Evolutionary conservation across 2,888 invertebrate genomes (phyloP).

Genomic region (Tortricodes alternella): DNA sequence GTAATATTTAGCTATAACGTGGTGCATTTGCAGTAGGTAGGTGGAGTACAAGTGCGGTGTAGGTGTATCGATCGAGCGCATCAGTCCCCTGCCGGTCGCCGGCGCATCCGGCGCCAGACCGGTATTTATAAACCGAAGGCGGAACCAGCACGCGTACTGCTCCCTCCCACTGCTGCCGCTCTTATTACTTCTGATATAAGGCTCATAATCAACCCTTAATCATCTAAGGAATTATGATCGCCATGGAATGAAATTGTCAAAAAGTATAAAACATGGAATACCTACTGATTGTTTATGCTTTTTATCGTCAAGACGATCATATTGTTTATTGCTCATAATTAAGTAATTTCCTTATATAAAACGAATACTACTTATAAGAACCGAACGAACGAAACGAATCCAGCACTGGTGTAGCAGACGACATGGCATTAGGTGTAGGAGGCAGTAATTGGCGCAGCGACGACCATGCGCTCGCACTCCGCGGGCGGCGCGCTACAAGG

Average conservation of each 20-base stretch:
- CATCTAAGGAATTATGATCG: not conserved
- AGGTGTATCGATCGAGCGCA: constrained; percentile 38
- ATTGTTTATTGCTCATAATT: too few species aligned
- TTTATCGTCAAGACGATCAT: too few species aligned
- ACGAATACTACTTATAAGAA: too few species aligned
- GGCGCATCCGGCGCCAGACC: constrained; percentile 71
- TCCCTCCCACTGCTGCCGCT: not conserved
- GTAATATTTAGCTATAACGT: constrained; percentile 9
- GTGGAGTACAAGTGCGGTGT: constrained; percentile 29
- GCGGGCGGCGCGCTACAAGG: too few species aligned
- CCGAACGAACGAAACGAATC: too few species aligned
- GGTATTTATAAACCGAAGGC: constrained; percentile 78
- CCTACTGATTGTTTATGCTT: too few species aligned
- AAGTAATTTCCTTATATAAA: too few species aligned
- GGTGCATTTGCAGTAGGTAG: too few species aligned
- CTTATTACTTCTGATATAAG: constrained; percentile 6
- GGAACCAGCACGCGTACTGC: constrained; percentile 47
- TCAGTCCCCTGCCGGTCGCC: constrained; percentile 33
- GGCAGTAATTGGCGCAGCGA: not conserved
- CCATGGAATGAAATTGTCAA: too few species aligned
- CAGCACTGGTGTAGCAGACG: not conserved
- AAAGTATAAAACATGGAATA: too few species aligned
- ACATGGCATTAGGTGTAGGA: not conserved
- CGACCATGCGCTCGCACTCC: too few species aligned
- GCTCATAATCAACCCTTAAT: not conserved